phyloP scores from a whole-genome alignment of 1,140 invertebrate species.

The Cotesia typhae region DNA sequence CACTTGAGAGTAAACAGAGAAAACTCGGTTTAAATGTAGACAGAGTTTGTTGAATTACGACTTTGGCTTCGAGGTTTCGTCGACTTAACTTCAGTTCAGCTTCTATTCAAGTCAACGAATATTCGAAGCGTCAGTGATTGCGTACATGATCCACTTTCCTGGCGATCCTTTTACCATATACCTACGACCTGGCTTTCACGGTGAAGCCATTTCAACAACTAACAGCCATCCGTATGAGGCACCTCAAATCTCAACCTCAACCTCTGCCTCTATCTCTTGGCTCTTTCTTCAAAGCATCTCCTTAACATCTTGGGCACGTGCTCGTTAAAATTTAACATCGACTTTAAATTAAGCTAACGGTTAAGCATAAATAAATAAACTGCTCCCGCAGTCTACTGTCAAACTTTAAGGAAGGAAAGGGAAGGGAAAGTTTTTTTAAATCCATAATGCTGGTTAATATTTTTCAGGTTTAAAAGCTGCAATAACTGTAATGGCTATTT shows the following conservation, averaged over 20 bases:
- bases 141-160: conserved; percentile 20
- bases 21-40: conserved; percentile 9
- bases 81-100: no score
- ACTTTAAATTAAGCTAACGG: conserved; percentile 1
- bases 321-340: conserved; percentile 32
- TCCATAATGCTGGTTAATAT: conserved; percentile 20
- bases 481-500: no score
- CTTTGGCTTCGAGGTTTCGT: not conserved
- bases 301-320: conserved; percentile 29
- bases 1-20: conserved; percentile 20
- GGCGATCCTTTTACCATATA: conserved; percentile 3
- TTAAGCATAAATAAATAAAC: conserved; percentile 1
- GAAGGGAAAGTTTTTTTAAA: not conserved
- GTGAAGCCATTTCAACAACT: not conserved
- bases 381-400: not conserved
- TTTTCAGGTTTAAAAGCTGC: conserved; percentile 36
- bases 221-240: not conserved
- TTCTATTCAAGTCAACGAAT: conserved; percentile 4
- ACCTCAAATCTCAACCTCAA: no score
- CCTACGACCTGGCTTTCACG: conserved; percentile 15
- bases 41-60: conserved; percentile 18
- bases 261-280: no score
- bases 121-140: conserved; percentile 28
- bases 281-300: not conserved
- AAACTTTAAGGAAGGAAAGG: no score